Base-by-base conservation (phyloP, 2,797 vertebrate species). In the Bradypodion pumilum region DNA sequence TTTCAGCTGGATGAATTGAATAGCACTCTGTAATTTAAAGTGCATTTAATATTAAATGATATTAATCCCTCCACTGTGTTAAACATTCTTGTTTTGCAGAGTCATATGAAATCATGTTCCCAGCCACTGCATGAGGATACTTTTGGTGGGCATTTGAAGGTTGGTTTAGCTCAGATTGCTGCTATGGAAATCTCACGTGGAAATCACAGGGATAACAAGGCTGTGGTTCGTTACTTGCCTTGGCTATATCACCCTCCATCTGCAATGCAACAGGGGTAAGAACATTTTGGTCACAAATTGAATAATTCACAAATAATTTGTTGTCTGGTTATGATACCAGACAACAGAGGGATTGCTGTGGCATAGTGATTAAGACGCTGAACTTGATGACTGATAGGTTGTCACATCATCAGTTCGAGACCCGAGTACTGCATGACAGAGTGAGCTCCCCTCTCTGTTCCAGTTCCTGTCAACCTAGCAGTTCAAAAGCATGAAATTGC, bases 231-330 rank as follows among this genome's bases (percentile, higher is more conserved):
- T 56, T 99, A 98, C 83, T 95, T 99, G 75, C 99, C 99, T 46
- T 99, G 99, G 98, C 97, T 99, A 23, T 99, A 99, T 86, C 99
- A 99, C 81, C 98, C 99, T 29, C 99, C 98, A 44, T 99, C 98
- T 37, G 97, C 98, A 79, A 99, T 99, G 98, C 98, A 99, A 87
- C 99, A 99, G 93, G 98, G 99, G 98, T 99, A 94, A 98, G 95
- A 88, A 82, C 4, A 1, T 62, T 81, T 77, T 27, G 68, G 69
- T 66, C 62, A 69, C 77, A 4, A 44, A 85, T 84, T 74, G 37
- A 0, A 0, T n/a, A 59, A 77, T 19, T n/a, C 21, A 44, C 81
- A 46, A 72, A n/a, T 10, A 59, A 35, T 35, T 27, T 76, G 46
- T 63, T 83, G 75, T 35, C 7, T 10, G 12, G 32, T 37, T 69